Evolutionary conservation across 2,797 vertebrate species (phyloP), one percentile per base, ranked within the genome.

Genomic region (Trachops cirrhosus): DNA sequence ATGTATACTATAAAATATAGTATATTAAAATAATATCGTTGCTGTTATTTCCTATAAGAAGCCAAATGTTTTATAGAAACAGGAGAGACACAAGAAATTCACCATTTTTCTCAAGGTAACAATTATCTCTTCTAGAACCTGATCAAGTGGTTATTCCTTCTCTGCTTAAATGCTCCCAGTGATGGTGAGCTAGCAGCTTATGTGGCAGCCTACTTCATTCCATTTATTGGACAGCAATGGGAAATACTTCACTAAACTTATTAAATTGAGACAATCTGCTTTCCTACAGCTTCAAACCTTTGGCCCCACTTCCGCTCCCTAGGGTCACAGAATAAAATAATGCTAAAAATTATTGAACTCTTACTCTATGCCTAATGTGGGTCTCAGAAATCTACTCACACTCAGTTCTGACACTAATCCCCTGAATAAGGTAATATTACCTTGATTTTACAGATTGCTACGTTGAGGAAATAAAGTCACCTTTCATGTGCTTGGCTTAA

Each of bases 231-330:
- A 75, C 12, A 84, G 9, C 15, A 50, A 26, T 67, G 6, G 41
- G 46, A 96, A 96, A 85, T n/a, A 83, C 75, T 67, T 73, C 12
- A 64, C 62, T 80, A 85, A 78, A 34, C 52, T 68, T 37, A 88
- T 39, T 77, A 77, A 86, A 46, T 52, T 79, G 44, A 93, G 39
- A 46, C 1, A 37, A 22, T 54, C 24, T n/a, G 6, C 16, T 68
- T 74, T 24, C 19, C 18, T 74, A 26, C 39, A 16, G 19, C 91
- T 86, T 94, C 19, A 62, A 59, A 19, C 3, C 9, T 48, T 87
- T 78, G 59, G 14, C 16, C 34, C 24, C 41, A 86, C 9, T 41
- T 90, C 73, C 37, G 5, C 15, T 64, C 8, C 26, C 19, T 26
- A 48, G 21, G 44, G 46, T 48, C n/a, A 86, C 9, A 75, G 11